phyloP scores from a whole-genome alignment of 1,140 invertebrate genomes.

The Argopecten irradians region DNA sequence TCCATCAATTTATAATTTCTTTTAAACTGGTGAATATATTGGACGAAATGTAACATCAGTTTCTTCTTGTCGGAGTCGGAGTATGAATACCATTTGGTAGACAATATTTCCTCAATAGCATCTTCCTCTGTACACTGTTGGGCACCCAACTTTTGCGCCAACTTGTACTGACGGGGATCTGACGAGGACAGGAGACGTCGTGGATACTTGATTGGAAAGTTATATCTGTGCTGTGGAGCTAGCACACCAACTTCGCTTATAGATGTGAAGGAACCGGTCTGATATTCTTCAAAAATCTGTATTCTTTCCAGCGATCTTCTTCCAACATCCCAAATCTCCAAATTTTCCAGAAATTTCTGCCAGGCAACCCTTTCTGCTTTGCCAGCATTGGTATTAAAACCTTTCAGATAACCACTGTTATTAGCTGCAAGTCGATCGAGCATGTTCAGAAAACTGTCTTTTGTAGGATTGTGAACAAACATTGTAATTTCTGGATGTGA shows the following conservation, averaged over 20 bases:
- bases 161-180: neutral
- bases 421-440: neutral
- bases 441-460: neutral
- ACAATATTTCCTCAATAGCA: conserved; percentile 20
- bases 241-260: neutral
- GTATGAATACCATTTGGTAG: neutral
- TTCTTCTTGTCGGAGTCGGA: conserved; percentile 9
- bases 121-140: neutral
- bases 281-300: neutral
- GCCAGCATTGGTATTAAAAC: neutral
- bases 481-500: too few relatives aligned
- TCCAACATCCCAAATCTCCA: neutral
- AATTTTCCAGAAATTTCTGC: neutral
- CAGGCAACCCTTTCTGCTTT: neutral
- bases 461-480: neutral
- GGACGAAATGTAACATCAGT: neutral
- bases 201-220: neutral
- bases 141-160: neutral
- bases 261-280: neutral
- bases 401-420: neutral
- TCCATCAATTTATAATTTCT: neutral
- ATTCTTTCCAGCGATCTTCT: neutral
- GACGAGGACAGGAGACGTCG: neutral
- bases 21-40: neutral
- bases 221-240: neutral